Percentiles rank a stretch among this genome's conserved stretches.
These are phyloP conservation scores for Muricea muricata DNA, from an alignment of 92 coral and sea anemone genomes.

Conservation along the genomic window DNA sequence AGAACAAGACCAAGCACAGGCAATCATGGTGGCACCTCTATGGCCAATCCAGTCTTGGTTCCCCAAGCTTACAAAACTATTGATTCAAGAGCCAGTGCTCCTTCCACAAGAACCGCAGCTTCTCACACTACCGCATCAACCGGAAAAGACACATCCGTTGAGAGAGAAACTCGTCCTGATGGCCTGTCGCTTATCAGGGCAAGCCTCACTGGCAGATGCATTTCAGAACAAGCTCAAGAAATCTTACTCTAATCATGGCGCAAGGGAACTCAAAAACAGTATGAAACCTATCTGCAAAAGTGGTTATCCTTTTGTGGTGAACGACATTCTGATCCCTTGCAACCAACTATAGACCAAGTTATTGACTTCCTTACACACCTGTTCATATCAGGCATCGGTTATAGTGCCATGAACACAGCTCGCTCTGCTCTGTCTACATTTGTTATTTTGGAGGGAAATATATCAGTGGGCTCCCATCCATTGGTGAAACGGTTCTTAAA, in stretches of 20 bases:
- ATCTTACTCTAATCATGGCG: slow-evolving; percentile 56
- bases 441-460: too few relatives aligned
- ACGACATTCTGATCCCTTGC: neutral
- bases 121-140: neutral
- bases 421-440: slow-evolving; percentile 30
- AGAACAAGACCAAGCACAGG: slow-evolving; percentile 34
- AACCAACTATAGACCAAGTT: slow-evolving; percentile 23
- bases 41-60: slow-evolving; percentile 62
- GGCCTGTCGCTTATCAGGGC: slow-evolving; percentile 39
- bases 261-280: slow-evolving; percentile 54
- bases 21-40: slow-evolving; percentile 46
- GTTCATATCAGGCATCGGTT: too few relatives aligned
- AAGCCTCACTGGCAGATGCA: neutral
- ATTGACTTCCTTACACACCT: too few relatives aligned
- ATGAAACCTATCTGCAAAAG: slow-evolving; percentile 53
- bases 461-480: too few relatives aligned
- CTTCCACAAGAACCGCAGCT: neutral
- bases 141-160: neutral
- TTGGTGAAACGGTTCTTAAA: too few relatives aligned
- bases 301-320: slow-evolving; percentile 66
- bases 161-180: neutral
- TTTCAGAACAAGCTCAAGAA: neutral
- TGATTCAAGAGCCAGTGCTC: neutral
- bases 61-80: slow-evolving; percentile 45
- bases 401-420: too few relatives aligned